Evolutionary conservation across 1,140 invertebrate species (phyloP).

Genomic region (Psilanteris sp.): DNA sequence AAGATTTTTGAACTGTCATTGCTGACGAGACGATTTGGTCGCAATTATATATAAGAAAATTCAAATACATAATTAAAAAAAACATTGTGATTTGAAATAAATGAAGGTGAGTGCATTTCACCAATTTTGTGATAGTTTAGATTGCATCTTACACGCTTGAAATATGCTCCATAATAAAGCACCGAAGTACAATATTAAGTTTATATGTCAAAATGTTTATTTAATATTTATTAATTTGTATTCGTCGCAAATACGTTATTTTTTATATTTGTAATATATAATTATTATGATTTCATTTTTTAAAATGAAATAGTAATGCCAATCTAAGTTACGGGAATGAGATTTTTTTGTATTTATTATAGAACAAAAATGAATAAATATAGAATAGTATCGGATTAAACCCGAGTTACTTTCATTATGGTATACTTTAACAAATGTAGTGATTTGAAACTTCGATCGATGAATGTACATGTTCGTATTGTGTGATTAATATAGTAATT

Average conservation of each 20-base stretch:
- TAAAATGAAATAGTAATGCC: no score
- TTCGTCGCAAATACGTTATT: not conserved
- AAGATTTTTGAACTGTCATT: slow-evolving; percentile 19
- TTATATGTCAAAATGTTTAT: slow-evolving; percentile 17
- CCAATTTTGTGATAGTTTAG: slow-evolving; percentile 59
- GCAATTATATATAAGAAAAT: slow-evolving; percentile 39
- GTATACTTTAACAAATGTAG: slow-evolving; percentile 11
- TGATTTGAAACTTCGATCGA: slow-evolving; percentile 24
- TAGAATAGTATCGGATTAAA: no score
- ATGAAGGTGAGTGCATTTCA: slow-evolving; percentile 19
- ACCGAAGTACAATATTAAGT: slow-evolving; percentile 53
- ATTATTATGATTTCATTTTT: no score
- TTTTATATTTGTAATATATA: no score
- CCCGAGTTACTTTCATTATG: no score
- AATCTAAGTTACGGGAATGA: no score
- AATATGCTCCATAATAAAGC: slow-evolving; percentile 42
- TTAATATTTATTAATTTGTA: slow-evolving; percentile 19
- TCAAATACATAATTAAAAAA: slow-evolving; percentile 12
- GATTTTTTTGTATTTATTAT: no score
- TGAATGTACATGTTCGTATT: slow-evolving; percentile 48
- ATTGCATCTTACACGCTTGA: slow-evolving; percentile 50
- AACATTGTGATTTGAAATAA: slow-evolving; percentile 50
- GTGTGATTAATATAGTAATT: slow-evolving; percentile 45
- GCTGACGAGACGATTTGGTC: slow-evolving; percentile 11
- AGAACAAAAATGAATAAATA: no score